Evolutionary conservation across 2,888 invertebrate genomes (phyloP).

Genomic region (Drosophila antonietae): DNA sequence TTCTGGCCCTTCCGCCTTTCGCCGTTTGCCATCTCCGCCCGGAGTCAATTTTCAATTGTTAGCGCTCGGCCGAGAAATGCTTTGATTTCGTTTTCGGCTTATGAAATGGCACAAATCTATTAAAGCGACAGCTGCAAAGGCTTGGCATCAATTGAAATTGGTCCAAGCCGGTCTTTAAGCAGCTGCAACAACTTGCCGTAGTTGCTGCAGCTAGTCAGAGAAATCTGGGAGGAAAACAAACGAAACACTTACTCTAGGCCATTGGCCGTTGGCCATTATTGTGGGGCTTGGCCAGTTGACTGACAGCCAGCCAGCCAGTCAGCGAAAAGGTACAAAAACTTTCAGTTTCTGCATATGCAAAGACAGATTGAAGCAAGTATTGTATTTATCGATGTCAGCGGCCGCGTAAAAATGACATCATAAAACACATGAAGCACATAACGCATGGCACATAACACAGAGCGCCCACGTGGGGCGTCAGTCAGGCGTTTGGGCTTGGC

Average conservation of each 20-base stretch:
- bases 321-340: conserved; percentile 25
- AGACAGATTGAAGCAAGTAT: conserved; percentile 49
- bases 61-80: conserved; percentile 49
- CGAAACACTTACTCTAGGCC: conserved; percentile 2
- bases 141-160: conserved; percentile 57
- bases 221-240: not conserved
- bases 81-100: conserved; percentile 64
- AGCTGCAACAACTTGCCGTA: conserved; percentile 18
- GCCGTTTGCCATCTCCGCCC: not conserved
- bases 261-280: not conserved
- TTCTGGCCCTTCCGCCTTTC: conserved; percentile 14
- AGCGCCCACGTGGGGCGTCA: conserved; percentile 39
- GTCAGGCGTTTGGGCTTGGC: conserved; percentile 54
- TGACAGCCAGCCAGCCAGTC: conserved; percentile 2
- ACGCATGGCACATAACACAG: not conserved
- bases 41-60: conserved; percentile 62
- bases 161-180: conserved; percentile 46
- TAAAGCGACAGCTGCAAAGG: conserved; percentile 53
- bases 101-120: conserved; percentile 67
- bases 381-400: conserved; percentile 38
- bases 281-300: conserved; percentile 9
- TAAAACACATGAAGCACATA: conserved; percentile 30
- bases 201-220: conserved; percentile 1
- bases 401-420: conserved; percentile 54
- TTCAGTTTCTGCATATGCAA: conserved; percentile 12